phyloP scores from a whole-genome alignment of 2,888 invertebrate genomes.

The Argynnis bischoffii region DNA sequence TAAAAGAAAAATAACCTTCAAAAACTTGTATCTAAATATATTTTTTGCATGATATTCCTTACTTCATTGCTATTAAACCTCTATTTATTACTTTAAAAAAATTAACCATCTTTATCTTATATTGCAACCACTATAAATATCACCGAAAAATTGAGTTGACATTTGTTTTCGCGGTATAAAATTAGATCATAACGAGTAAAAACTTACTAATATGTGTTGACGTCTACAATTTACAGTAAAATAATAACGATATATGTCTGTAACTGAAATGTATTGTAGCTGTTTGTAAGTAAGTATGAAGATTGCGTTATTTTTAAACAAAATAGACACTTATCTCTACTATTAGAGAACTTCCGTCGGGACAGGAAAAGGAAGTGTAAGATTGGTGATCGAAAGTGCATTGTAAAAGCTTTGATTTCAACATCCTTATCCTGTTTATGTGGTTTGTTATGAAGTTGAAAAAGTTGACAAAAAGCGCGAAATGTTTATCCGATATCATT shows the following conservation, averaged over 20 bases:
- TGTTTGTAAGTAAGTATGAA: conserved; percentile 32
- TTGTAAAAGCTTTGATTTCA: conserved; percentile 42
- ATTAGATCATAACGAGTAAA: conserved; percentile 37
- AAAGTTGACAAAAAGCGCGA: conserved; percentile 26
- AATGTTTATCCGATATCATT: conserved; percentile 1
- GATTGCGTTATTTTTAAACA: conserved; percentile 16
- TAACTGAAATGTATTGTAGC: conserved; percentile 17
- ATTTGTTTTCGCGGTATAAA: conserved; percentile 49
- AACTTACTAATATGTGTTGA: conserved; percentile 45
- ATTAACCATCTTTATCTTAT: neutral
- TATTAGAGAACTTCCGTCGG: conserved; percentile 49
- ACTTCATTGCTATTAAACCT: neutral
- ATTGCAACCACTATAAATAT: neutral
- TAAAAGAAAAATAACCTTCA: conserved; percentile 32
- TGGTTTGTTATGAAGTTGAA: conserved; percentile 24
- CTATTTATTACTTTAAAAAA: neutral
- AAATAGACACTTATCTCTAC: conserved; percentile 34
- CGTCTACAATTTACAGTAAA: conserved; percentile 41
- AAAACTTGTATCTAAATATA: conserved; percentile 16
- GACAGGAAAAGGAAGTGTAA: conserved; percentile 83
- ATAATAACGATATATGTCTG: conserved; percentile 31
- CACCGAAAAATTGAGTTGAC: conserved; percentile 40
- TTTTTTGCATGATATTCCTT: conserved; percentile 3
- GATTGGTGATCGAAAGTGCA: conserved; percentile 62
- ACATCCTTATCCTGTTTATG: conserved; percentile 61